Conservation (phyloP, 2,113 vertebrate genomes). For the Tympanuchus pallidicinctus region DNA sequence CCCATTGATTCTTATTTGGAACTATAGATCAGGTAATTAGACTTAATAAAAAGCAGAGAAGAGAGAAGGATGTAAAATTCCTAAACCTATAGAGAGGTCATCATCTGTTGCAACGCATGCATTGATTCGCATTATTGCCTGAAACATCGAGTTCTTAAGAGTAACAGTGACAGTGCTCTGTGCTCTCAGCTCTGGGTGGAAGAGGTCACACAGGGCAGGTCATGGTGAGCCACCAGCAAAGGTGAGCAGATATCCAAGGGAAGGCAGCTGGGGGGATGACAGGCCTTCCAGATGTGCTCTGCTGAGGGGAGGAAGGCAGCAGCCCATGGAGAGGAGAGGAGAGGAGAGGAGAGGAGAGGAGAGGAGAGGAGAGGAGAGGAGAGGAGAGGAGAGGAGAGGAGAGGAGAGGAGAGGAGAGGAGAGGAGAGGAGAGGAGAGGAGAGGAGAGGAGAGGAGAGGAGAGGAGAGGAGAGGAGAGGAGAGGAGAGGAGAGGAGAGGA, state of each 20-base stretch:
- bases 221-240: accelerated
- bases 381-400: too few species aligned
- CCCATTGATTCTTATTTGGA: constrained; percentile 55
- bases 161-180: not conserved
- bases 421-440: too few species aligned
- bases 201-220: not conserved
- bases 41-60: constrained; percentile 6
- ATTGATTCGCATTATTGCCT: not conserved
- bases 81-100: not conserved
- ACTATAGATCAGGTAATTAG: constrained; percentile 50
- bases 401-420: too few species aligned
- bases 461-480: too few species aligned
- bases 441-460: too few species aligned
- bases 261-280: too few species aligned
- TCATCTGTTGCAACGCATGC: not conserved
- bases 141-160: not conserved
- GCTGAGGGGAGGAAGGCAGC: not conserved
- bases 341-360: too few species aligned
- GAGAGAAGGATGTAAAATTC: not conserved
- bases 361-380: too few species aligned
- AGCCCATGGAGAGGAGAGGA: not conserved
- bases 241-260: accelerated
- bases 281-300: not conserved
- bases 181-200: accelerated
- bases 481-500: too few species aligned